A percentile compares a stretch with the other conserved stretches of the same genome.
Evolutionary conservation across 2,113 vertebrate species (phyloP).

Genomic region (Tupaia tana): DNA sequence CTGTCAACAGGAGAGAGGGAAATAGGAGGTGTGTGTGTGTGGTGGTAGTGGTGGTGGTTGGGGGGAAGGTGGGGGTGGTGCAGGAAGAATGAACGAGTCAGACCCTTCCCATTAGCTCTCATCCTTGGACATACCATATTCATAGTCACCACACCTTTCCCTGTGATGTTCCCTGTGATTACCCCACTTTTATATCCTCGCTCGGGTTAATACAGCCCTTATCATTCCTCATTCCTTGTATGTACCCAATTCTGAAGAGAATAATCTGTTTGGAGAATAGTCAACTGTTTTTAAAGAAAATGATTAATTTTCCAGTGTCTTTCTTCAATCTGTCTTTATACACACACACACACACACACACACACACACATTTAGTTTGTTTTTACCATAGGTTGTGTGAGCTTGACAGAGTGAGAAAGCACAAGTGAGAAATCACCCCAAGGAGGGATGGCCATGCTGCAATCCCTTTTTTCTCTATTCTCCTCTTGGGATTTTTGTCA

Average conservation of each 20-base stretch:
- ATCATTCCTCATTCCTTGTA: not conserved
- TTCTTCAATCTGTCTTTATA: not conserved
- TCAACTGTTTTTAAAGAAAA: not conserved
- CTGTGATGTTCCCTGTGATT: not conserved
- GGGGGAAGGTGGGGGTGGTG: too few species aligned
- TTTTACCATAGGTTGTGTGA: too few species aligned
- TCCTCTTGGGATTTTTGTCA: too few species aligned
- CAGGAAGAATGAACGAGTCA: not conserved
- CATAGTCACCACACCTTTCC: not conserved
- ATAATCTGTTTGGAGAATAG: not conserved
- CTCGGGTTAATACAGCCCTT: not conserved
- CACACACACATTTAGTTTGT: too few species aligned
- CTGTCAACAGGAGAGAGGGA: not conserved
- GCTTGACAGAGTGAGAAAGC: too few species aligned
- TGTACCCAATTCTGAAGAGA: not conserved
- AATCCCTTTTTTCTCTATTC: too few species aligned
- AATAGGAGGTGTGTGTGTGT: not conserved
- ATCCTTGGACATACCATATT: fast-evolving
- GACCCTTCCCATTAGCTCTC: not conserved
- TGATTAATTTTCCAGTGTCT: not conserved
- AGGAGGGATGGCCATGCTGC: too few species aligned
- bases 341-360: too few species aligned
- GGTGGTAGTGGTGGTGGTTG: too few species aligned
- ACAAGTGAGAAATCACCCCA: too few species aligned
- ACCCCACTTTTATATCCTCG: not conserved